These are phyloP conservation scores for Salvator merianae DNA, from an alignment of 2,113 vertebrate genomes.

Conservation along the genomic window DNA sequence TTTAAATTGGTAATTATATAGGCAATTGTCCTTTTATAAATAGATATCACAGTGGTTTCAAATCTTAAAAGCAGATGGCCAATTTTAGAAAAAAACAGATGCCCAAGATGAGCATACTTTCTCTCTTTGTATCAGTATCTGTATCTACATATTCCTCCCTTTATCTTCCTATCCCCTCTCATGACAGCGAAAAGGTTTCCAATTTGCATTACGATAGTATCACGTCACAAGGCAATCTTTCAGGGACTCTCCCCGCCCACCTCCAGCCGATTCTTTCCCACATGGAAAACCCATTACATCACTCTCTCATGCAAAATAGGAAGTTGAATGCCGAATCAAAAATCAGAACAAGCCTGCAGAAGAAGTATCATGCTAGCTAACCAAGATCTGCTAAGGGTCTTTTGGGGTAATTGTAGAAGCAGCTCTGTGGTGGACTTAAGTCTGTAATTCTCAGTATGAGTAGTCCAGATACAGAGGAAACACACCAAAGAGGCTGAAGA, in stretches of 20 bases:
- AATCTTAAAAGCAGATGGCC: background rate
- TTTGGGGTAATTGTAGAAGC: background rate
- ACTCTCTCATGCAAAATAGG: slow-evolving; percentile 71
- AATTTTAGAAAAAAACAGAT: too few species aligned
- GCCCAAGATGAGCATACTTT: too few species aligned
- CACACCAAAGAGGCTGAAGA: background rate
- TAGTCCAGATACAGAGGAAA: background rate
- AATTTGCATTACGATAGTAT: slow-evolving; percentile 77
- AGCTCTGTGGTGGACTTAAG: too few species aligned
- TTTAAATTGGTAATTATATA: background rate
- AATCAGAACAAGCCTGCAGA: slow-evolving; percentile 5
- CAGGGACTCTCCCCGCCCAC: slow-evolving; percentile 81
- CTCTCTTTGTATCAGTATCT: too few species aligned
- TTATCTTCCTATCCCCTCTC: background rate
- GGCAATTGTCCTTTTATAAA: background rate
- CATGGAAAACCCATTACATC: slow-evolving; percentile 86
- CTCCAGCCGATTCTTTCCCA: slow-evolving; percentile 72
- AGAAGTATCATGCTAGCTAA: background rate
- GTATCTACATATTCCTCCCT: too few species aligned
- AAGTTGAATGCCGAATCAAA: slow-evolving; percentile 61
- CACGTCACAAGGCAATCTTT: slow-evolving; percentile 55
- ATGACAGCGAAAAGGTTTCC: background rate
- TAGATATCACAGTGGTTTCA: background rate
- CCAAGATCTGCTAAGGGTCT: too few species aligned
- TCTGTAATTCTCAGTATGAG: background rate